phyloP scores from a whole-genome alignment of 2,113 vertebrate species.

The Paradisaea rubra region DNA sequence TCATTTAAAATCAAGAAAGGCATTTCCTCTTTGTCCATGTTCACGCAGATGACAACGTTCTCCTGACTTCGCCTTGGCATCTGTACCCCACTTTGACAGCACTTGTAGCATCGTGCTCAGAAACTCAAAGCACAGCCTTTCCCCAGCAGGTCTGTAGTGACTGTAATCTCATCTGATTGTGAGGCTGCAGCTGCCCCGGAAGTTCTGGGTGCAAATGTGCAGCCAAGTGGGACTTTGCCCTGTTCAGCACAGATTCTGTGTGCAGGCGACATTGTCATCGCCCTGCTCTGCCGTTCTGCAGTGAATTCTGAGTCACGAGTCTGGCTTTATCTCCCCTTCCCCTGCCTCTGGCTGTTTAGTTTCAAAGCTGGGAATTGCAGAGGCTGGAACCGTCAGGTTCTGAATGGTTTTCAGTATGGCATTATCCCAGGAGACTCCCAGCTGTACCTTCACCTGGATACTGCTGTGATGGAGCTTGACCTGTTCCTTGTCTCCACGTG shows the following conservation, averaged over 20 bases:
- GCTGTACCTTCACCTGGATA: background rate
- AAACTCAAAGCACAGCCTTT: background rate
- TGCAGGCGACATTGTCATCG: background rate
- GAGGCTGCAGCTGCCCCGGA: background rate
- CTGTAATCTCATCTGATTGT: background rate
- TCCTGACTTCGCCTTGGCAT: background rate
- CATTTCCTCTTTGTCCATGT: background rate
- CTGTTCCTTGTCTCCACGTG: background rate
- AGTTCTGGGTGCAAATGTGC: background rate
- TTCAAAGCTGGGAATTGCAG: background rate
- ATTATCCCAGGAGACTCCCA: background rate
- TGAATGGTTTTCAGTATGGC: background rate
- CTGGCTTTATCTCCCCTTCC: background rate
- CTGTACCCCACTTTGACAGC: background rate
- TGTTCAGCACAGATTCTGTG: background rate
- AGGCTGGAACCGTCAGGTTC: background rate
- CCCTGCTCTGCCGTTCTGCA: background rate
- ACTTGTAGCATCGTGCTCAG: background rate
- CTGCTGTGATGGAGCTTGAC: background rate
- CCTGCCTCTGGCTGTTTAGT: background rate
- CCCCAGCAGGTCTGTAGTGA: background rate
- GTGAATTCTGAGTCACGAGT: background rate
- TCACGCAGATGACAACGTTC: background rate
- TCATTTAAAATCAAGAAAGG: background rate
- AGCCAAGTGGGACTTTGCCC: background rate